Conservation (phyloP, 2,888 invertebrate species). For the Cephus rjabovi region DNA sequence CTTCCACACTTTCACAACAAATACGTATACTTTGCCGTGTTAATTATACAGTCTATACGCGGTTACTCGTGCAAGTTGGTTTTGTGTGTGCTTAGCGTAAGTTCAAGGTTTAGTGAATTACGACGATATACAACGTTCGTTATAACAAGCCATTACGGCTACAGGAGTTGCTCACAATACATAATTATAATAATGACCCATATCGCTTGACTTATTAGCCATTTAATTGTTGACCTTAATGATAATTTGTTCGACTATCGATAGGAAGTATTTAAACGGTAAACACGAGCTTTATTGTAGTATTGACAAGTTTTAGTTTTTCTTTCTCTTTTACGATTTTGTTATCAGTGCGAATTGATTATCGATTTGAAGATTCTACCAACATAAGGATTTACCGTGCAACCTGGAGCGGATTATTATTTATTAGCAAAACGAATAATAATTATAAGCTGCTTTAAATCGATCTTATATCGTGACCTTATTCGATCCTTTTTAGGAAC, state of each 20-base stretch:
- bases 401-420: slow-evolving; percentile 35
- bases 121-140: too few species aligned
- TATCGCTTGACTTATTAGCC: not conserved
- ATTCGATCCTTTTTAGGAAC: not conserved
- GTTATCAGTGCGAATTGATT: not conserved
- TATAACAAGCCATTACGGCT: not conserved
- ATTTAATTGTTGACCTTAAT: not conserved
- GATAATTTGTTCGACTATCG: not conserved
- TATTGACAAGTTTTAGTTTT: slow-evolving; percentile 11
- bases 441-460: slow-evolving; percentile 41
- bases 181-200: not conserved
- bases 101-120: not conserved
- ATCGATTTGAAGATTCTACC: not conserved
- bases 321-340: not conserved
- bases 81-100: not conserved
- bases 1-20: not conserved
- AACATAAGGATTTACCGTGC: not conserved
- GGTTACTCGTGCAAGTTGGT: not conserved
- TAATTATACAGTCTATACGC: not conserved
- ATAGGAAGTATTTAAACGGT: not conserved
- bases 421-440: slow-evolving; percentile 37
- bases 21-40: not conserved
- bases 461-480: not conserved
- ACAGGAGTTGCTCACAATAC: not conserved
- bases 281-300: not conserved